These are phyloP conservation scores for Poecilia velifera DNA, from an alignment of 2,797 vertebrate genomes.

Conservation along the genomic window DNA sequence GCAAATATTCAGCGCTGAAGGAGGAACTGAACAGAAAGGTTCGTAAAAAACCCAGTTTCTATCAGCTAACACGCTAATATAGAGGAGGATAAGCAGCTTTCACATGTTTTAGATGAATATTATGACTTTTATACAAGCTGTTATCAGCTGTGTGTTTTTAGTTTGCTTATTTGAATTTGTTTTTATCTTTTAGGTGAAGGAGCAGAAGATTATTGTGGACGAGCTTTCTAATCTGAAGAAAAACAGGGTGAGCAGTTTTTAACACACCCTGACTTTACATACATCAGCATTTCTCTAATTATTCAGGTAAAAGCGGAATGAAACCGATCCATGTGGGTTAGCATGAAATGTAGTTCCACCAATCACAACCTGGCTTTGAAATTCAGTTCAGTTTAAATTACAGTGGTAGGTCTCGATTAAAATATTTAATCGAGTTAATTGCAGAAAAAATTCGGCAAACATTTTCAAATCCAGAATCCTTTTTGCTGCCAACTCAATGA, in stretches of 20 bases:
- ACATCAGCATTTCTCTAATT: background rate
- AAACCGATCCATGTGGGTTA: background rate
- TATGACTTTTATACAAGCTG: background rate
- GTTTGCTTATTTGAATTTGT: background rate
- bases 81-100: background rate
- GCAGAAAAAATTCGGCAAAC: background rate
- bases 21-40: constrained; percentile 82
- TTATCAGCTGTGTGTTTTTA: background rate
- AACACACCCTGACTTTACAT: background rate
- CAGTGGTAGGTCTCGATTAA: background rate
- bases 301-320: background rate
- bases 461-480: background rate
- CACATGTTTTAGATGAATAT: background rate
- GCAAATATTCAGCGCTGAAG: constrained; percentile 58
- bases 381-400: background rate
- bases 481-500: no score
- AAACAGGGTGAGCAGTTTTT: constrained; percentile 81
- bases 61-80: background rate
- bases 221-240: constrained; percentile 96
- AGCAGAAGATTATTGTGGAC: constrained; percentile 91
- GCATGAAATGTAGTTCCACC: background rate
- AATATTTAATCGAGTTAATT: background rate
- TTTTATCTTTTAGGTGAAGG: constrained; percentile 84
- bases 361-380: background rate
- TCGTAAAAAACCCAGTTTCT: background rate